Evolutionary conservation across 2,797 vertebrate species (phyloP).

Genomic region (Hephaestus fuliginosus): DNA sequence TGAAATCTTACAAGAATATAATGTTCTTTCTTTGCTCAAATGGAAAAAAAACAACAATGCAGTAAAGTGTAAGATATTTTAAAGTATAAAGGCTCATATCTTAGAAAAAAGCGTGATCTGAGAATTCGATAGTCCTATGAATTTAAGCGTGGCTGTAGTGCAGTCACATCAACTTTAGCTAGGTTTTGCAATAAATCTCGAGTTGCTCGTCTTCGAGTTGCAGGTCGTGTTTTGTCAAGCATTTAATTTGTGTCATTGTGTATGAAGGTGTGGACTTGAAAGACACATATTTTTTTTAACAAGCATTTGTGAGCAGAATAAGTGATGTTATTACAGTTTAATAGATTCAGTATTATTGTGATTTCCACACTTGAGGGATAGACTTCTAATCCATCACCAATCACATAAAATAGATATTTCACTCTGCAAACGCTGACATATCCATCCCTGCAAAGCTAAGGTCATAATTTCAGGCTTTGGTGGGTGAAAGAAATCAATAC

Average conservation of each 20-base stretch:
- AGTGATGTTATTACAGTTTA: background rate
- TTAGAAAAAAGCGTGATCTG: background rate
- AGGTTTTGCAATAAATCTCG: conserved; percentile 35
- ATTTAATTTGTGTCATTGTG: background rate
- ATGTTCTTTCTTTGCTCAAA: background rate
- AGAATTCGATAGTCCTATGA: too few species aligned
- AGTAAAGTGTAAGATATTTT: background rate
- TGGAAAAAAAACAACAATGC: background rate
- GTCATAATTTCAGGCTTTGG: conserved; percentile 72
- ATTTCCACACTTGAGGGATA: conserved; percentile 14
- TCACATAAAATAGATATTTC: conserved; percentile 59
- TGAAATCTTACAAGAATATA: background rate
- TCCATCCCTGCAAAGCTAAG: conserved; percentile 71
- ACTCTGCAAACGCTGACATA: conserved; percentile 54
- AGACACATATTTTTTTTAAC: background rate
- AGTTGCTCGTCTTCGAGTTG: conserved; percentile 20
- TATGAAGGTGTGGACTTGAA: background rate
- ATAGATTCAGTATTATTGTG: conserved; percentile 25
- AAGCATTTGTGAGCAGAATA: background rate
- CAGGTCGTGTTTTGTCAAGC: conserved; percentile 13
- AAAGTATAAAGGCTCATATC: background rate
- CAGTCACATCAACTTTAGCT: conserved; percentile 17
- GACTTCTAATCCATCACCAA: conserved; percentile 36
- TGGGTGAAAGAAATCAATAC: conserved; percentile 77
- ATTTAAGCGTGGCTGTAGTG: background rate